Evolutionary conservation across 2,888 invertebrate genomes (phyloP), one percentile per base, ranked within the genome.

Genomic region (Apocheima hispidaria): DNA sequence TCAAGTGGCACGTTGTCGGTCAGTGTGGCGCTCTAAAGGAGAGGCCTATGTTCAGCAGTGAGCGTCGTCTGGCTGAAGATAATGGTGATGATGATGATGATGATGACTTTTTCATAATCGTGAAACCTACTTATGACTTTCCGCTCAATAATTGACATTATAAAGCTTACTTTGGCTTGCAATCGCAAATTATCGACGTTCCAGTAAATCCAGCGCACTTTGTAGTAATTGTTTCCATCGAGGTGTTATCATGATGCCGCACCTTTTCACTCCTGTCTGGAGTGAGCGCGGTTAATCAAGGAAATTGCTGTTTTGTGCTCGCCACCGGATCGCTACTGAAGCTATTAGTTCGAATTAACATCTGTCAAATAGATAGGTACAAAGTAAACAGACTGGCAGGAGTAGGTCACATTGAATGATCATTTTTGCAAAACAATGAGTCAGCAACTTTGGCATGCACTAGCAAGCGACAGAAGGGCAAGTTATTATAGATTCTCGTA

Each of bases 301-400:
- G 90, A 92, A 92, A 92, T 92, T 92, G 92, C 88, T 88, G 85
- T 90, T 92, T 92, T 91, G 84, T 82, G 78, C 83, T 78, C 83
- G 78, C 83, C 83, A 85, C 86, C 88, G 89, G 88, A 89, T 90
- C 88, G 88, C 86, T 80, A 82, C 82, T 81, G 79, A 84, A 87
- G 89, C 92, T 92, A 92, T 92, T 92, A 92, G 89, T 91, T 88
- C 87, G 88, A 90, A 92, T 92, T 92, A 92, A 87, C 87, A 89
- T 83, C 86, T 86, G 87, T 83, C 84, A 82, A 79, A 71, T 70
- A 75, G 74, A 72, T 74, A 38, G 18, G 14, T 12, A 30, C 41
- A 21, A 53, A 43, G 53, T 33, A 43, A 53, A 41, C 41, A 12
- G 20, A 51, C 12, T 51, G 51, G 3, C 51, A 20, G 21, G 23